A percentile compares a stretch with the other conserved stretches of the same genome.
Conservation (phyloP, 2,797 vertebrate genomes). For the Propithecus perrieri region DNA sequence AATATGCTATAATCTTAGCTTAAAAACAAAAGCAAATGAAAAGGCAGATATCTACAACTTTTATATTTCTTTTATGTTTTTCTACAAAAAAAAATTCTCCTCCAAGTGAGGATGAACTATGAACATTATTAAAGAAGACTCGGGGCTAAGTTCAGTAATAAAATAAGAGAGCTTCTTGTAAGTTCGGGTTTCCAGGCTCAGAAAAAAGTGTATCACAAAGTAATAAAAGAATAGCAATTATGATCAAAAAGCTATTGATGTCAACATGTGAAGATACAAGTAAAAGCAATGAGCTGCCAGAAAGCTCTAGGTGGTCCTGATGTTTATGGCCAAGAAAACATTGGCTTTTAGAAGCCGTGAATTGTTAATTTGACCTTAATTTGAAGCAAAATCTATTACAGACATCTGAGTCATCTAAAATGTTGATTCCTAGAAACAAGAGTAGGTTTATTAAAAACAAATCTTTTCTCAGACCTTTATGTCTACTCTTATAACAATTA, state of each 20-base stretch:
- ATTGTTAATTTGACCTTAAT: neutral
- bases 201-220: neutral
- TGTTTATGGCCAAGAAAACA: neutral
- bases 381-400: conserved; percentile 17
- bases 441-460: neutral
- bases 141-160: neutral
- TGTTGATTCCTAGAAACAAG: neutral
- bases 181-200: neutral
- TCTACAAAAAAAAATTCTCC: neutral
- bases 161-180: neutral
- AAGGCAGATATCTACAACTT: neutral
- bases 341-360: neutral
- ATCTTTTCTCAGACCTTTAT: neutral
- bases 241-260: neutral
- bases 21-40: neutral
- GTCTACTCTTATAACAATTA: neutral
- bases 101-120: neutral
- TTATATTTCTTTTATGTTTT: neutral
- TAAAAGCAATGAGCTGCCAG: neutral
- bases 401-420: neutral
- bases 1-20: neutral
- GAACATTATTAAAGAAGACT: neutral
- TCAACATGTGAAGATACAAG: neutral
- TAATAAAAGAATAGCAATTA: conserved; percentile 12
- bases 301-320: neutral